Evolutionary conservation across 30 jellyfish, hydroid and myxozoan genomes (phyloP).

Genomic region (Euphysa ruthae): DNA sequence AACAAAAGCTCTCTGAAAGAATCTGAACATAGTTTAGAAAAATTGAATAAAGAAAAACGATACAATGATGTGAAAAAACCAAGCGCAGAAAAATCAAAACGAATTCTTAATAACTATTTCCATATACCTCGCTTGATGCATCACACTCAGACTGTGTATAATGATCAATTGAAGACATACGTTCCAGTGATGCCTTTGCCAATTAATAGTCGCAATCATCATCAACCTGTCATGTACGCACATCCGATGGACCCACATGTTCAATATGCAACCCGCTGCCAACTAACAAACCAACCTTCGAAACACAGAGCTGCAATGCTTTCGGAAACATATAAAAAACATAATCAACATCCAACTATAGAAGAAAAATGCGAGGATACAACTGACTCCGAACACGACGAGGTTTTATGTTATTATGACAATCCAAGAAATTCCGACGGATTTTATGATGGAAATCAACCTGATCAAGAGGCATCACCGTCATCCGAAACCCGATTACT

Average conservation of each 20-base stretch:
- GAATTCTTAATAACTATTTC: background rate
- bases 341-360: conserved; percentile 21
- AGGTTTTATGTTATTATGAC: background rate
- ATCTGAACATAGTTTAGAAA: background rate
- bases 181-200: conserved; percentile 28
- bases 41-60: too few relatives aligned
- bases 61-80: background rate
- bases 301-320: conserved; percentile 3
- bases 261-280: conserved; percentile 26
- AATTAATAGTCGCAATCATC: conserved; percentile 1
- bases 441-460: conserved; percentile 18
- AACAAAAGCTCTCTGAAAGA: conserved; percentile 26
- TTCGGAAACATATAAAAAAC: conserved; percentile 3
- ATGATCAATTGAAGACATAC: conserved; percentile 11
- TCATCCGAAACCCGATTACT: conserved; percentile 29
- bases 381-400: conserved; percentile 8
- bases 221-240: conserved; percentile 21
- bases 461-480: conserved; percentile 21
- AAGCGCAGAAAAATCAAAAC: background rate
- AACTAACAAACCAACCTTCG: conserved; percentile 2
- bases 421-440: conserved; percentile 35
- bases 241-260: conserved; percentile 13
- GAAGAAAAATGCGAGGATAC: conserved; percentile 26
- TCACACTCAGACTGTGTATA: background rate
- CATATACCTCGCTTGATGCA: background rate